Evolutionary conservation across 2,797 vertebrate genomes (phyloP).

Genomic region (Pteronotus mesoamericanus): DNA sequence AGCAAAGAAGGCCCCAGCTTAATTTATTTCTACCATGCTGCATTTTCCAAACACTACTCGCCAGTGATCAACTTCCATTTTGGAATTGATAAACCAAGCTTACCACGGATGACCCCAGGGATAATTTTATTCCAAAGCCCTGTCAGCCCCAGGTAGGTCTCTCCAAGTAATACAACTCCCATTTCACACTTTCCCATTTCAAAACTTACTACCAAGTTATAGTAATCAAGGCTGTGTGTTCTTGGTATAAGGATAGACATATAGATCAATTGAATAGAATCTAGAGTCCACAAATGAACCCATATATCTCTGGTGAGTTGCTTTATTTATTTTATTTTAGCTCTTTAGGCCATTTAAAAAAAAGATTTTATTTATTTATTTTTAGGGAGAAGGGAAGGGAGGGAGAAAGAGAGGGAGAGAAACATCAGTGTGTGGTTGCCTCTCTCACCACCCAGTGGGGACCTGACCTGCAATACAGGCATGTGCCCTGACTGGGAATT

Average conservation of each 20-base stretch:
- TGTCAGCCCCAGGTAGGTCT: neutral
- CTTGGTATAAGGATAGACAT: neutral
- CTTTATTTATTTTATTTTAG: neutral
- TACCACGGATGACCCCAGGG: neutral
- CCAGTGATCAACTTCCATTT: neutral
- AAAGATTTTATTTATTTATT: too few relatives aligned
- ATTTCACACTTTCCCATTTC: neutral
- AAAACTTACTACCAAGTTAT: neutral
- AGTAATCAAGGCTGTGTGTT: neutral
- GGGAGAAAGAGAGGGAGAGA: too few relatives aligned
- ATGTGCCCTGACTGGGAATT: too few relatives aligned
- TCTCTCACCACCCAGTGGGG: too few relatives aligned
- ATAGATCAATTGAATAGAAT: neutral
- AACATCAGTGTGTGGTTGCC: too few relatives aligned
- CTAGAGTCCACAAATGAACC: neutral
- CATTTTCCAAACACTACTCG: neutral
- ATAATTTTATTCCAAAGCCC: neutral
- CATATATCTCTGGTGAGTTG: neutral
- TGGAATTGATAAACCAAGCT: neutral
- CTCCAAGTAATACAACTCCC: neutral
- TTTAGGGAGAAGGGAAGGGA: too few relatives aligned
- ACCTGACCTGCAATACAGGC: too few relatives aligned
- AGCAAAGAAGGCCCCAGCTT: neutral
- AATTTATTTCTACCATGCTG: neutral
- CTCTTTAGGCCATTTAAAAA: neutral